Conservation (phyloP, 2,113 vertebrate genomes). For the Elephas maximus region DNA sequence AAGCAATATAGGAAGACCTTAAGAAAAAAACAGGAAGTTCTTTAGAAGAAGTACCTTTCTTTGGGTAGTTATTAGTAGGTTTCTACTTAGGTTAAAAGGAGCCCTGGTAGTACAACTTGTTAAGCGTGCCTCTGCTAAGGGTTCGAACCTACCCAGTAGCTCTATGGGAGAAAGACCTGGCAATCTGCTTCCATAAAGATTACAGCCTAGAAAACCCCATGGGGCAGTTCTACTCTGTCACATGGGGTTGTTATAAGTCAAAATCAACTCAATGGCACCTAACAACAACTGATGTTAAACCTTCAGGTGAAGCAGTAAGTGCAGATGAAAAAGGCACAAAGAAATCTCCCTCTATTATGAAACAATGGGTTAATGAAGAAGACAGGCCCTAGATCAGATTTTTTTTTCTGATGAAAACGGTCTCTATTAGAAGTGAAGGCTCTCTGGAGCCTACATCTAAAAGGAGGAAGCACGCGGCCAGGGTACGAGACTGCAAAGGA, state of each 20-base stretch:
- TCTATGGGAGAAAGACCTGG: not conserved
- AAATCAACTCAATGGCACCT: not conserved
- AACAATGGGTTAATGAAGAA: not conserved
- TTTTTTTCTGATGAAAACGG: slow-evolving; percentile 33
- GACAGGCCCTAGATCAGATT: not conserved
- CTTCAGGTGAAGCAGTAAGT: not conserved
- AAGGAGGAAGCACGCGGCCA: not conserved
- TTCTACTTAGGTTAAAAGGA: not conserved
- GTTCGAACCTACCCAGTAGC: not conserved
- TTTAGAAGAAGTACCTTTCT: not conserved
- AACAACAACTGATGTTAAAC: not conserved
- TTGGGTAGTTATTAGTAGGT: not conserved
- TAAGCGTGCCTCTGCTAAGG: not conserved
- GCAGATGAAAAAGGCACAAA: not conserved
- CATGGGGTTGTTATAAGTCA: not conserved
- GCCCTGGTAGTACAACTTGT: not conserved
- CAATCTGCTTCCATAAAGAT: not conserved
- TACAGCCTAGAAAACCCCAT: not conserved
- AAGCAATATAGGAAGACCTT: not conserved
- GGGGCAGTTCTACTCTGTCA: not conserved
- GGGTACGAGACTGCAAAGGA: not conserved
- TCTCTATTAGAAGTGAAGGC: not conserved
- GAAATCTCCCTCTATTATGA: not conserved
- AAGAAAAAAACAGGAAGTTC: not conserved
- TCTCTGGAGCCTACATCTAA: not conserved